phyloP scores from a whole-genome alignment of 2,888 invertebrate species.

The Ophion slaviceki region DNA sequence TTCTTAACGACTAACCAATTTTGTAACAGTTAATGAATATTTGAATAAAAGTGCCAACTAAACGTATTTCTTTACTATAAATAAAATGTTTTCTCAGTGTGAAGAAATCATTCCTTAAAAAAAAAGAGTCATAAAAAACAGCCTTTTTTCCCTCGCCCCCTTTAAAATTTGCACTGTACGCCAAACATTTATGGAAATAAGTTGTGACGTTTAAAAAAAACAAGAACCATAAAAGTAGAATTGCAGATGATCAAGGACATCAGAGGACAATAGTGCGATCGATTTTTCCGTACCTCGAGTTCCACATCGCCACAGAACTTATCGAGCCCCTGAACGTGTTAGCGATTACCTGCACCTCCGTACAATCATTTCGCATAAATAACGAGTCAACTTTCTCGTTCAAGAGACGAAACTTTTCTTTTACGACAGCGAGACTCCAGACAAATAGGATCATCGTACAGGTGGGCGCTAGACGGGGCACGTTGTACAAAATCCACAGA shows the following conservation, averaged over 20 bases:
- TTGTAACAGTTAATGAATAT: no score
- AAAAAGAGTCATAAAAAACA: no score
- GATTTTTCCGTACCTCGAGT: not conserved
- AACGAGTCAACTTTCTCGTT: constrained; percentile 17
- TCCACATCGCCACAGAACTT: not conserved
- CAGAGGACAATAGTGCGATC: not conserved
- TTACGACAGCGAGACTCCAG: constrained; percentile 22
- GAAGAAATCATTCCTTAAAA: no score
- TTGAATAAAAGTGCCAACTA: no score
- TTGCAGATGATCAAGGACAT: not conserved
- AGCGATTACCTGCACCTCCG: not conserved
- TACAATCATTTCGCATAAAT: not conserved
- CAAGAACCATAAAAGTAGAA: not conserved
- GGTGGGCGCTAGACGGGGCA: not conserved
- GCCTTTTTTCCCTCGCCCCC: no score
- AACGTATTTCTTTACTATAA: no score
- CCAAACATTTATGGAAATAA: no score
- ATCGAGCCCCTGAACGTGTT: not conserved
- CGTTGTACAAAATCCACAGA: not conserved
- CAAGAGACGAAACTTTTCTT: constrained; percentile 23
- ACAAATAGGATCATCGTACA: constrained; percentile 8
- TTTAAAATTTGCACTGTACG: no score
- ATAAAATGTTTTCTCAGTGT: no score
- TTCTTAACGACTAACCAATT: no score
- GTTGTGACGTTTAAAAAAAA: no score